Evolutionary conservation across 1,140 invertebrate genomes (phyloP).

Genomic region (Sogatella furcifera): DNA sequence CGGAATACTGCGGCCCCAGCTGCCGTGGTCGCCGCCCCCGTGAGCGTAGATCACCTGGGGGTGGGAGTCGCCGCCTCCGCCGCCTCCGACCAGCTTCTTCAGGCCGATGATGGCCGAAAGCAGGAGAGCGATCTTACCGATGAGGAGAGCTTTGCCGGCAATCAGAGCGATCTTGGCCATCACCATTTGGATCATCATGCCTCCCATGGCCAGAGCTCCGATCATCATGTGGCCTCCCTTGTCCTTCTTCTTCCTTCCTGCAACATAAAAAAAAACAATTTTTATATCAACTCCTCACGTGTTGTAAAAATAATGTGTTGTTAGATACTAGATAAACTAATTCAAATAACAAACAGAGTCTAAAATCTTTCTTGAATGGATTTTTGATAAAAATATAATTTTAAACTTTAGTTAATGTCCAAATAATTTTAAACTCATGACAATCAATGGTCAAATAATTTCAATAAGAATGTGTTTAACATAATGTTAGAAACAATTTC

Average conservation of each 20-base stretch:
- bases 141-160: conserved; percentile 69
- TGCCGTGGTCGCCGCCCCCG: conserved; percentile 38
- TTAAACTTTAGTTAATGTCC: too few relatives aligned
- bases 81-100: conserved; percentile 55
- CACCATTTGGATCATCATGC: conserved; percentile 55
- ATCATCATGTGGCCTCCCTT: conserved; percentile 43
- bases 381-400: too few relatives aligned
- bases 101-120: conserved; percentile 68
- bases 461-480: too few relatives aligned
- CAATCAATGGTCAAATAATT: too few relatives aligned
- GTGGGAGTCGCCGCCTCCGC: conserved; percentile 14
- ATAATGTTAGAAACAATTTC: too few relatives aligned
- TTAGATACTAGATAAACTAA: too few relatives aligned
- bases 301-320: too few relatives aligned
- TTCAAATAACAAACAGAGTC: too few relatives aligned
- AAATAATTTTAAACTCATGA: too few relatives aligned
- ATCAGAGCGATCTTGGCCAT: conserved; percentile 69
- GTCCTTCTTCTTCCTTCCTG: conserved; percentile 28
- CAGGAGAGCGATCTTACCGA: conserved; percentile 72
- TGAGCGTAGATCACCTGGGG: conserved; percentile 12
- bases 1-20: conserved; percentile 46
- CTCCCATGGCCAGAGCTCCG: conserved; percentile 48
- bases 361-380: too few relatives aligned
- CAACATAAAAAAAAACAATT: not conserved
- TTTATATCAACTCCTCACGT: too few relatives aligned